Conservation (phyloP, 2,113 vertebrate species). For the Carassius carassius region DNA sequence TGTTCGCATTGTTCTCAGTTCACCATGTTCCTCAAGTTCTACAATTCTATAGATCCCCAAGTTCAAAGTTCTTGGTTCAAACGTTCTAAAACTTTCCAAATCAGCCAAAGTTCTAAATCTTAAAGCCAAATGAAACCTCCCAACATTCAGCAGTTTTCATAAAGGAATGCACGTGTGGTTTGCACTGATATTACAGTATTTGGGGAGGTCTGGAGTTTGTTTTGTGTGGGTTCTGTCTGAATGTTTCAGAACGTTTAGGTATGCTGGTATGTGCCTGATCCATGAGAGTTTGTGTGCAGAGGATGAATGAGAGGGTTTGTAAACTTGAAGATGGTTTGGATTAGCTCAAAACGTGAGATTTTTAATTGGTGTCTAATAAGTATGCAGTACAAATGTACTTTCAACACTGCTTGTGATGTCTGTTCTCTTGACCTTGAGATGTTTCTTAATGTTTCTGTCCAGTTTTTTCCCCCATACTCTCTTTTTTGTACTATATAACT, state of each 20-base stretch:
- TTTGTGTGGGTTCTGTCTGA: neutral
- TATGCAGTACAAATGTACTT: neutral
- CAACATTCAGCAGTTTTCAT: neutral
- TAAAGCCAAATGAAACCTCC: neutral
- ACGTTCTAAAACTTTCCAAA: neutral
- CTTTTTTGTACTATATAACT: neutral
- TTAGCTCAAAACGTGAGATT: neutral
- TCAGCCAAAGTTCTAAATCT: neutral
- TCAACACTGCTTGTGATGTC: neutral
- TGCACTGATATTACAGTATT: neutral
- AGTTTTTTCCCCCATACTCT: neutral
- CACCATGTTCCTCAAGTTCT: neutral
- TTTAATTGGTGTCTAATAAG: neutral
- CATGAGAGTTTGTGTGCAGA: neutral
- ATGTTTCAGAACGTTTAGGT: neutral
- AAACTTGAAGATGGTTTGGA: conserved; percentile 15
- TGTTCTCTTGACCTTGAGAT: conserved; percentile 7
- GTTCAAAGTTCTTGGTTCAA: neutral
- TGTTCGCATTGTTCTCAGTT: neutral
- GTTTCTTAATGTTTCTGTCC: neutral
- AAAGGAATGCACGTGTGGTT: neutral
- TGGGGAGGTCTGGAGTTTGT: conserved; percentile 7
- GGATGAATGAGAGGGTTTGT: conserved; percentile 6
- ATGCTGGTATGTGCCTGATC: neutral
- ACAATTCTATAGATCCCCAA: neutral